phyloP scores from a whole-genome alignment of 2,888 invertebrate genomes.

The Drosophila longiperda region DNA sequence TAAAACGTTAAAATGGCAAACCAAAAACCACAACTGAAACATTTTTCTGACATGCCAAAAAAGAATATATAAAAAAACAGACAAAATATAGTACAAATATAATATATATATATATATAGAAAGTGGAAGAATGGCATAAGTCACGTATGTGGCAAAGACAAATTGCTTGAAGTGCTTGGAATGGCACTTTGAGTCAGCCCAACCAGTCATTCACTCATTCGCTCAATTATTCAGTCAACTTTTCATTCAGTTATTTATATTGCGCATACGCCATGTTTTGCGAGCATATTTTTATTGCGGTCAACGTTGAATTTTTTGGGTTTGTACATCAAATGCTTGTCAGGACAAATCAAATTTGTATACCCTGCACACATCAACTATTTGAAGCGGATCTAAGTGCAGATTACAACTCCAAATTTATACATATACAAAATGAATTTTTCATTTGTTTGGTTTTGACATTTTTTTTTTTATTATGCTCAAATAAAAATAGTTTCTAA shows the following conservation, averaged over 20 bases:
- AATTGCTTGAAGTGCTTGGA: conserved; percentile 71
- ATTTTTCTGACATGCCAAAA: conserved; percentile 42
- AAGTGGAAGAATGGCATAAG: conserved; percentile 54
- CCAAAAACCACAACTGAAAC: conserved; percentile 40
- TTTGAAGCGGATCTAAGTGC: neutral
- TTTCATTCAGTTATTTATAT: conserved; percentile 75
- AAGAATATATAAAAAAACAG: conserved; percentile 5
- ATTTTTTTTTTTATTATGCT: neutral
- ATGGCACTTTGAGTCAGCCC: conserved; percentile 50
- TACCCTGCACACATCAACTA: conserved; percentile 4
- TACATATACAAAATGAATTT: neutral
- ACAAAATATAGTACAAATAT: conserved; percentile 7
- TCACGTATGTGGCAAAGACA: conserved; percentile 74
- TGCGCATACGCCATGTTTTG: conserved; percentile 72
- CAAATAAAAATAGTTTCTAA: neutral
- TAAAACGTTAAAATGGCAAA: conserved; percentile 48
- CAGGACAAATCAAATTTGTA: conserved; percentile 22
- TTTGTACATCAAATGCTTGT: conserved; percentile 46
- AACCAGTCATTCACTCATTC: neutral
- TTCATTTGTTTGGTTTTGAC: neutral
- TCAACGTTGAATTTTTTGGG: conserved; percentile 59
- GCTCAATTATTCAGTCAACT: conserved; percentile 31
- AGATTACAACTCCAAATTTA: neutral
- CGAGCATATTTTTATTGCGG: conserved; percentile 68
- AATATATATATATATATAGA: conserved; percentile 20